Evolutionary conservation across 2,113 vertebrate genomes (phyloP).

Genomic region (Erinaceus europaeus): DNA sequence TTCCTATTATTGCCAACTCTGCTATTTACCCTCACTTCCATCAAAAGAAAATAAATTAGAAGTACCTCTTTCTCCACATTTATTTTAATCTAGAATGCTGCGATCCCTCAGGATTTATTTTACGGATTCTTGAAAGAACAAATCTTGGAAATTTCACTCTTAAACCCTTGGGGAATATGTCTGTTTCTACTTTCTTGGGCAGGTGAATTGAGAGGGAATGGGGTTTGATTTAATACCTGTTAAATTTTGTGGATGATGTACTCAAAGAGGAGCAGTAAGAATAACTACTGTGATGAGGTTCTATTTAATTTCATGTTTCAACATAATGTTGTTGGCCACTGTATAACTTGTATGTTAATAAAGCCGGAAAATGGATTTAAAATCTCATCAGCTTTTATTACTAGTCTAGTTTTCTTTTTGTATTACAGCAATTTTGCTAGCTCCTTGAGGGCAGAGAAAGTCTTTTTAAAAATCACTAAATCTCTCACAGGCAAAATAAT

Average conservation of each 20-base stretch:
- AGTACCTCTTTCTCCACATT: conserved; percentile 13
- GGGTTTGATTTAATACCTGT: conserved; percentile 54
- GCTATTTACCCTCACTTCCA: conserved; percentile 42
- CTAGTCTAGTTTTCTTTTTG: conserved; percentile 4
- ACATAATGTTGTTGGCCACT: not conserved
- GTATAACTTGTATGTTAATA: not conserved
- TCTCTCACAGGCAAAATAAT: conserved; percentile 4
- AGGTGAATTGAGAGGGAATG: conserved; percentile 45
- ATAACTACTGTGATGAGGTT: not conserved
- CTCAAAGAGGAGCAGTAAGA: conserved; percentile 11
- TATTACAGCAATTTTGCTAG: not conserved
- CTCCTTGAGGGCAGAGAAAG: not conserved
- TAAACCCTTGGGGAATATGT: conserved; percentile 32
- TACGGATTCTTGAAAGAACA: conserved; percentile 51
- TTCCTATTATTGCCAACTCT: not conserved
- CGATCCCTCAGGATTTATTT: conserved; percentile 44
- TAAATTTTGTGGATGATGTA: conserved; percentile 2
- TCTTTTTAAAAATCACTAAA: not conserved
- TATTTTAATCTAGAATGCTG: conserved; percentile 55
- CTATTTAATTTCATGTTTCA: conserved; percentile 29
- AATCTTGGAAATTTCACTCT: conserved; percentile 46
- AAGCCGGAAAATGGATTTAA: not conserved
- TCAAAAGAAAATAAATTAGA: conserved; percentile 58
- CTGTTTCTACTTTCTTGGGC: conserved; percentile 47
- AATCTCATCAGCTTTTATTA: conserved; percentile 13